phyloP scores from a whole-genome alignment of 2,888 invertebrate genomes.

The Rhagonycha fulva region DNA sequence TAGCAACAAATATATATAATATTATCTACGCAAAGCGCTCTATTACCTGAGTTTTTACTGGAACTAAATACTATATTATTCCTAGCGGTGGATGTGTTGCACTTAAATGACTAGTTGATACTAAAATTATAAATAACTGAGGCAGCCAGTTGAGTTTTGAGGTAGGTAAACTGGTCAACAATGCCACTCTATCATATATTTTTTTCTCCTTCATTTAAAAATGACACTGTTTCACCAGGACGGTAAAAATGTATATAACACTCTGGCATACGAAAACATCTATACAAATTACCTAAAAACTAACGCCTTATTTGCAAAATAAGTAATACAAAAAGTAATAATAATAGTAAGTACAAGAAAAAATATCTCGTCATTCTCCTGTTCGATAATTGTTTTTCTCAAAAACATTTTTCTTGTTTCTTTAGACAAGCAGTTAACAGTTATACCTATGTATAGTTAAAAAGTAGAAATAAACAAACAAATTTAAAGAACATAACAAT shows the following conservation, averaged over 20 bases:
- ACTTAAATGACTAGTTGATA: slow-evolving; percentile 37
- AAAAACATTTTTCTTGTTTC: slow-evolving; percentile 27
- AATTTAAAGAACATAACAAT: slow-evolving; percentile 31
- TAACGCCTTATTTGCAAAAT: slow-evolving; percentile 33
- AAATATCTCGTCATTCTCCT: slow-evolving; percentile 32
- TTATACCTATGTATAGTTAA: slow-evolving; percentile 17
- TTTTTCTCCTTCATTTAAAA: neutral
- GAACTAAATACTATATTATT: slow-evolving; percentile 35
- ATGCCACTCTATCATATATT: slow-evolving; percentile 3
- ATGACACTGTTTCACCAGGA: slow-evolving; percentile 34
- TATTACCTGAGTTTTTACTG: slow-evolving; percentile 32
- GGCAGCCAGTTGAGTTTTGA: slow-evolving; percentile 39
- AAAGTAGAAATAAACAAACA: slow-evolving; percentile 31
- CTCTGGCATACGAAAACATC: slow-evolving; percentile 36
- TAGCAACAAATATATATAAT: slow-evolving; percentile 33
- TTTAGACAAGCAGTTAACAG: slow-evolving; percentile 27
- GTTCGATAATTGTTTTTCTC: slow-evolving; percentile 11
- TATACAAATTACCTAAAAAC: slow-evolving; percentile 26
- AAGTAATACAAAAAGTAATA: slow-evolving; percentile 40
- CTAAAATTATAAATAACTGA: slow-evolving; percentile 35
- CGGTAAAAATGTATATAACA: slow-evolving; percentile 35
- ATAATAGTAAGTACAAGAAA: slow-evolving; percentile 43
- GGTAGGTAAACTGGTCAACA: slow-evolving; percentile 30
- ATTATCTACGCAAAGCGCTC: slow-evolving; percentile 30
- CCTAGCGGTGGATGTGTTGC: slow-evolving; percentile 35